These are phyloP conservation scores for Spicauda simplicius DNA, from an alignment of 2,888 invertebrate species.

Conservation along the genomic window DNA sequence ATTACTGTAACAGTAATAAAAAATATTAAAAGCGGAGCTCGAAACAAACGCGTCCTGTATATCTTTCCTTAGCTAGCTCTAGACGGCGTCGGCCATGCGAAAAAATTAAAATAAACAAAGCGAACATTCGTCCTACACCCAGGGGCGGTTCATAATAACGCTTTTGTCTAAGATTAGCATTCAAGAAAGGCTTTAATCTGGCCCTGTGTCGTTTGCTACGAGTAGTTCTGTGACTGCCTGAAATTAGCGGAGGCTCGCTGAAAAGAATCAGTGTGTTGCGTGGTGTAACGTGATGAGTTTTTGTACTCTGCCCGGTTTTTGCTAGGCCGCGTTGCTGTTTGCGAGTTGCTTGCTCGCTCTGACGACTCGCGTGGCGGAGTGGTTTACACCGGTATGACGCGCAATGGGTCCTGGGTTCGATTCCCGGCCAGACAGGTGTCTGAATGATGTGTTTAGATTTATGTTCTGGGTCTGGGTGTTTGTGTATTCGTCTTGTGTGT, in stretches of 20 bases:
- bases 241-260: constrained; percentile 44
- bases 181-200: constrained; percentile 72
- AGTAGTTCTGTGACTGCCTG: constrained; percentile 47
- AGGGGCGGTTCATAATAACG: constrained; percentile 71
- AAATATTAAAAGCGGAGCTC: constrained; percentile 33
- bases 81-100: constrained; percentile 65
- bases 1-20: constrained; percentile 32
- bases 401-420: too few relatives aligned
- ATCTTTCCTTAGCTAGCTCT: constrained; percentile 56
- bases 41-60: constrained; percentile 53
- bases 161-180: constrained; percentile 84
- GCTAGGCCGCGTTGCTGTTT: constrained; percentile 14
- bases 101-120: constrained; percentile 84
- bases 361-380: too few relatives aligned
- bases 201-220: constrained; percentile 52
- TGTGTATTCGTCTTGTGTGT: too few relatives aligned
- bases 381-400: too few relatives aligned
- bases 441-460: too few relatives aligned
- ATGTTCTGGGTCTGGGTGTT: too few relatives aligned
- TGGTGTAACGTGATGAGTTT: constrained; percentile 36
- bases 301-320: constrained; percentile 30
- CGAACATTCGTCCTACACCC: constrained; percentile 76
- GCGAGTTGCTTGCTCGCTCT: constrained; percentile 6
- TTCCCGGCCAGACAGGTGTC: too few relatives aligned
- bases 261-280: constrained; percentile 37